phyloP scores from a whole-genome alignment of 2,888 invertebrate species.

The Megalurothrips usitatus region DNA sequence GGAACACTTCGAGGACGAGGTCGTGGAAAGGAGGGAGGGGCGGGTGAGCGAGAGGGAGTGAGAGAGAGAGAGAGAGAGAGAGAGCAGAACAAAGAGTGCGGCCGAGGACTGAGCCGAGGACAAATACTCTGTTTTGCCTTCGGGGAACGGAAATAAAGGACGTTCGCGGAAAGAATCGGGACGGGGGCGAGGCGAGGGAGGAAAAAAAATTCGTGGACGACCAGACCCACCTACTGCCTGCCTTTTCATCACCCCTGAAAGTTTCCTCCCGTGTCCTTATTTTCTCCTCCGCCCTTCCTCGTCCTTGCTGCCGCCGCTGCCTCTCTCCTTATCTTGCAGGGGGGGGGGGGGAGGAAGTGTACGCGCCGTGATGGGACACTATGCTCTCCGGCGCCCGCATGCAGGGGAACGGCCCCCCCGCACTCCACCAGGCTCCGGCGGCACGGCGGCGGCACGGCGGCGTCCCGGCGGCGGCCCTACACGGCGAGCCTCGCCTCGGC shows the following conservation, averaged over 20 bases:
- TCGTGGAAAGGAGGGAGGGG: not conserved
- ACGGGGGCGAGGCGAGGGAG: not conserved
- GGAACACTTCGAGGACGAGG: no score
- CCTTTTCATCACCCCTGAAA: slow-evolving; percentile 12
- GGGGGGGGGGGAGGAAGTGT: not conserved
- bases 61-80: not conserved
- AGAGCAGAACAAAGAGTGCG: not conserved
- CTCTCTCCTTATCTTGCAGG: not conserved
- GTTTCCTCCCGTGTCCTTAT: not conserved
- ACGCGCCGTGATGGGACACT: no score
- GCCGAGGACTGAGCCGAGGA: no score
- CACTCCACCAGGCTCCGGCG: no score
- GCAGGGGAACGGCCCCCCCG: no score
- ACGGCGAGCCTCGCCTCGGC: no score
- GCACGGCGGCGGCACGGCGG: no score
- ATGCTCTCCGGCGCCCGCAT: no score
- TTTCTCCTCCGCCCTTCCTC: not conserved
- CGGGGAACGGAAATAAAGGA: not conserved
- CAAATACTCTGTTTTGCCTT: no score
- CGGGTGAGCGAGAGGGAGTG: not conserved
- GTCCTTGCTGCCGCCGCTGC: not conserved
- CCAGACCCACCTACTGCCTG: not conserved
- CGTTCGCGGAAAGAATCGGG: not conserved
- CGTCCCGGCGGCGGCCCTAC: no score
- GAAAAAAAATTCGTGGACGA: not conserved